Percentiles rank a stretch among this genome's conserved stretches.
Evolutionary conservation across 2,113 vertebrate species (phyloP).

Genomic region (Hyaena hyaena): DNA sequence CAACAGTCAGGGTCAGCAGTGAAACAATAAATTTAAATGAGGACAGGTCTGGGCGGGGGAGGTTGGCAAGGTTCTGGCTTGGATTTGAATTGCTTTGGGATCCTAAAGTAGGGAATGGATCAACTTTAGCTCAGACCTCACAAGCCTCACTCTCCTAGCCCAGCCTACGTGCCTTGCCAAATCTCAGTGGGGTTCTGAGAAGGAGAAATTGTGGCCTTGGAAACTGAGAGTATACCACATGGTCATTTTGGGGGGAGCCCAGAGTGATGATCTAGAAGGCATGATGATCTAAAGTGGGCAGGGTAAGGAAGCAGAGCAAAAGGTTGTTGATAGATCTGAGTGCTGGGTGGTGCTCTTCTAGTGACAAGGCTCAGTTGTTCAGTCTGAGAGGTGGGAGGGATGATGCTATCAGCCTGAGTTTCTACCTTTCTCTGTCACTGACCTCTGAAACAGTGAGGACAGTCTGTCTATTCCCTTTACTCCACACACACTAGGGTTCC

Average conservation of each 20-base stretch:
- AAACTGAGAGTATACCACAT: not conserved
- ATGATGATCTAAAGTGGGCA: not conserved
- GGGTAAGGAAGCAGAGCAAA: not conserved
- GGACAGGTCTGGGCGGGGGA: not conserved
- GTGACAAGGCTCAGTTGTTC: not conserved
- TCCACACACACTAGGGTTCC: not conserved
- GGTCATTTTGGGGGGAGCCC: not conserved
- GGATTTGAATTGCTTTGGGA: not conserved
- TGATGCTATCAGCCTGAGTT: not conserved
- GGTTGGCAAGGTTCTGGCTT: not conserved
- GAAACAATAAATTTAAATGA: constrained; percentile 7
- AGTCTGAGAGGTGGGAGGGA: not conserved
- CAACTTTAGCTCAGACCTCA: not conserved
- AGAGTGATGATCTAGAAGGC: not conserved
- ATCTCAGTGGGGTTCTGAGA: not conserved
- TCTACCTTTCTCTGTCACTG: not conserved
- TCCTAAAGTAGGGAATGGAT: not conserved
- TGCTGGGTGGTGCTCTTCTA: not conserved
- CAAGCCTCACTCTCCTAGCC: not conserved
- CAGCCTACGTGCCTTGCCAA: not conserved
- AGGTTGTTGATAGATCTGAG: not conserved
- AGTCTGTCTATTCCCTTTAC: constrained; percentile 19
- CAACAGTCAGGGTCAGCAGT: not conserved
- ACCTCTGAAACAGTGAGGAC: not conserved
- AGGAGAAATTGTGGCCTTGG: not conserved